Percentiles rank a stretch among this genome's conserved stretches.
phyloP scores from a whole-genome alignment of 2,888 invertebrate genomes.

The Gymnocheta viridis region DNA sequence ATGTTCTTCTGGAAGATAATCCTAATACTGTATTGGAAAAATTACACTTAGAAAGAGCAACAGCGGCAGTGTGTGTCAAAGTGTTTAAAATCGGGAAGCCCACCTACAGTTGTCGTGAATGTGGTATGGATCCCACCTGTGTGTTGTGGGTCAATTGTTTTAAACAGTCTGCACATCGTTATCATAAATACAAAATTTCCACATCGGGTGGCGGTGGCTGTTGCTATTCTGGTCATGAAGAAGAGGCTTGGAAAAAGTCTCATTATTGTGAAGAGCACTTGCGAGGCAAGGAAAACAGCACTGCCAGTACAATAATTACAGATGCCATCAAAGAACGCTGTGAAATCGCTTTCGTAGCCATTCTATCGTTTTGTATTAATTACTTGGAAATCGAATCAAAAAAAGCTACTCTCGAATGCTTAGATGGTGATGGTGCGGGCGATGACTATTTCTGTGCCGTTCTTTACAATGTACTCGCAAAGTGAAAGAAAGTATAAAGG shows the following conservation, averaged over 20 bases:
- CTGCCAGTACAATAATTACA: conserved; percentile 80
- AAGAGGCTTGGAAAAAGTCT: conserved; percentile 94
- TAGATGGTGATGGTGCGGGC: conserved; percentile 83
- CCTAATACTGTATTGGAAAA: conserved; percentile 85
- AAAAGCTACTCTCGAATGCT: conserved; percentile 87
- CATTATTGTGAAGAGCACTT: conserved; percentile 93
- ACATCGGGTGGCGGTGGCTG: conserved; percentile 97
- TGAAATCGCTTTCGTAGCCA: conserved; percentile 86
- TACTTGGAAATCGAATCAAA: conserved; percentile 90
- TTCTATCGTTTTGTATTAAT: conserved; percentile 92
- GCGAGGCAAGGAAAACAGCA: conserved; percentile 79
- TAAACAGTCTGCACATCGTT: conserved; percentile 94
- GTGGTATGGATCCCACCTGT: conserved; percentile 98
- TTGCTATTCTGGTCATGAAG: conserved; percentile 98
- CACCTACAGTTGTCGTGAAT: conserved; percentile 98
- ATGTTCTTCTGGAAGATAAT: conserved; percentile 88
- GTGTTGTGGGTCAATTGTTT: conserved; percentile 99
- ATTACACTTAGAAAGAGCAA: conserved; percentile 86
- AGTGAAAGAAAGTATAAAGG: too few species aligned
- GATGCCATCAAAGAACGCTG: conserved; percentile 80
- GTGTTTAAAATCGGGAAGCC: conserved; percentile 99
- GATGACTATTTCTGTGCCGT: conserved; percentile 93
- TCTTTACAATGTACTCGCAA: conserved; percentile 98
- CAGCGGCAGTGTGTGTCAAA: conserved; percentile 94
- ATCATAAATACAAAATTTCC: conserved; percentile 97